Evolutionary conservation across 2,797 vertebrate species (phyloP), one percentile per base, ranked within the genome.

Genomic region (Tapera naevia): DNA sequence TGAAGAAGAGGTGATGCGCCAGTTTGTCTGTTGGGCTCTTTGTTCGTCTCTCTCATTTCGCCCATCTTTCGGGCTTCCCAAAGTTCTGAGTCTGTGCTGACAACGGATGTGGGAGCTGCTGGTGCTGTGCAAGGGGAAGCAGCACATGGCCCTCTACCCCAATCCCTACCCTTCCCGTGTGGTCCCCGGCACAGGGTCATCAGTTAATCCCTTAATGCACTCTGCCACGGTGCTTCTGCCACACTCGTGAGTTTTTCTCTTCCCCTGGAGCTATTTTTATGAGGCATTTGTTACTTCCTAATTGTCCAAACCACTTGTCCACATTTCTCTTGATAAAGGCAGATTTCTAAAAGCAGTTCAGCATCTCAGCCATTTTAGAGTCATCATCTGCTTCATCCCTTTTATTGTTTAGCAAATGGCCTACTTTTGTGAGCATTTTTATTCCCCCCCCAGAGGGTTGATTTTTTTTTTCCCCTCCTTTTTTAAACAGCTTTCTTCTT

Each of bases 251-350:
- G 60, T 5, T 35, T 73, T 89, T 61, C 58, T 88, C 39, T 76
- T 41, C 11, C 48, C 54, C 58, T 1, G 6, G 33, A 81, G 94
- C 84, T 89, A 50, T 94, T 96, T 96, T 92, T 80, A 67, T 21
- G 88, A 89, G 53, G 53, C 37, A 58, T 91, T 89, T 93, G 71
- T 95, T 85, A 75, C 81, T 94, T 95, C 86, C 81, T 95, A 94
- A 97, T 95, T 96, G 96, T 91, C 93, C 93, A 91, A 94, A 89
- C 51, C 80, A 74, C 80, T 96, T 94, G 94, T 88, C 88, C 87
- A 67, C 81, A 3, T 95, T 89, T 89, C 94, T 73, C 86, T 39
- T 25, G 64, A 92, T 76, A 88, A 91, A 93, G 82, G 86, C 74
- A 92, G 86, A 43, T 81, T 95, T 93, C 72, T 65, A 58, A 94